Base-by-base conservation (phyloP, 2,888 invertebrate species). In the Catocala fraxini region DNA sequence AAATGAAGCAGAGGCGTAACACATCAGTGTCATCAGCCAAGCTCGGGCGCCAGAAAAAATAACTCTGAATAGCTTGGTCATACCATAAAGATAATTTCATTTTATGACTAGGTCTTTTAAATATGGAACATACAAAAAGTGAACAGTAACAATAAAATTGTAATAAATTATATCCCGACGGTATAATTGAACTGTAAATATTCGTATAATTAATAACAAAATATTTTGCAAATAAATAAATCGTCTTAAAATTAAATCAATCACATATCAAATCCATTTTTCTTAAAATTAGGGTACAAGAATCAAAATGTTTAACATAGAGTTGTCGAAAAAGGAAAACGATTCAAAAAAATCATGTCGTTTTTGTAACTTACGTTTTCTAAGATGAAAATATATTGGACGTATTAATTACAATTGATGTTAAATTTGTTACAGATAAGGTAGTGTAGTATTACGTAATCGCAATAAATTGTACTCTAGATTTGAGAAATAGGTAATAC, bases 401-500 rank as follows among this genome's bases (percentile, higher is more conserved):
- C 67, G 68, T 66, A 46, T 13, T 48, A 15, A 47, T 12, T 15
- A 33, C 12, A 12, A 60, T 59, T 56, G 59, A 60, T 70, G 56
- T 59, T 47, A 49, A 51, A 45, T 34, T 51, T 51, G 12, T 62
- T 46, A 60, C 35, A 63, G 43, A 46, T 51, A 51, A 59, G 43
- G 43, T 63, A 39, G 35, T 39, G 43, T 63, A 39, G 35, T 39
- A 39, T 39, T 39, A 61, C 42, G 52, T 60, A 56, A 67, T 58
- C 57, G 55, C 59, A 70, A 61, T 71, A 61, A 63, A 55, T 71
- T 56, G 54, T 77, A 71, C 35, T 59, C 58, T 70, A 72, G 15
- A 70, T 70, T 78, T 75, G 66, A 76, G 75, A 81, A 75, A 72
- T 80, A 25, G 25, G 25, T 25, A 82, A 79, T 80, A 81, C 81